phyloP scores from a whole-genome alignment of 2,888 invertebrate species.

The Amblyteles armatorius region DNA sequence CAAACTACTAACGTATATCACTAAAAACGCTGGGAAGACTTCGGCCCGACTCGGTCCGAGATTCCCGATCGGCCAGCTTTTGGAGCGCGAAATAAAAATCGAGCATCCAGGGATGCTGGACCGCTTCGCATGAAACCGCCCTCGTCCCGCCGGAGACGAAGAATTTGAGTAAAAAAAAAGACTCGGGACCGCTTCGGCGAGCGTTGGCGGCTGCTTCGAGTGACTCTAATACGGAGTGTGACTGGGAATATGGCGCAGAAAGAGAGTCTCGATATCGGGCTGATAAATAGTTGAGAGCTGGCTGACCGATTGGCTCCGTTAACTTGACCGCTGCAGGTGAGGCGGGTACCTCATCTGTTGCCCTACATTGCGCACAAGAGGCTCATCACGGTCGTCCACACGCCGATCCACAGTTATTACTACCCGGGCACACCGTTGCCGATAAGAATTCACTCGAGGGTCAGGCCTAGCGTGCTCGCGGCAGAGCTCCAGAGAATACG shows the following conservation, averaged over 20 bases:
- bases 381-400: slow-evolving; percentile 82
- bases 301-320: slow-evolving; percentile 62
- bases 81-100: background rate
- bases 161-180: background rate
- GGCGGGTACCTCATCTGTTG: slow-evolving; percentile 80
- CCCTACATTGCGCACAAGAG: slow-evolving; percentile 85
- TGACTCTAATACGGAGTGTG: slow-evolving; percentile 4
- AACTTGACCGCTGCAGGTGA: slow-evolving; percentile 77
- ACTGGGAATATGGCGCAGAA: background rate
- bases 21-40: slow-evolving; percentile 13
- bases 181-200: background rate
- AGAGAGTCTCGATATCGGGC: background rate
- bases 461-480: slow-evolving; percentile 82
- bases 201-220: background rate
- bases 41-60: background rate
- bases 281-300: slow-evolving; percentile 6
- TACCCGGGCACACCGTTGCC: slow-evolving; percentile 80
- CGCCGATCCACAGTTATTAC: slow-evolving; percentile 81
- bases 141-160: background rate
- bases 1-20: background rate
- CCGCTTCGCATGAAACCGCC: slow-evolving; percentile 34
- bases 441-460: slow-evolving; percentile 81
- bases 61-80: slow-evolving; percentile 5
- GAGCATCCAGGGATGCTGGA: slow-evolving; percentile 2
- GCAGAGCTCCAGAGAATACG: slow-evolving; percentile 84